phyloP scores from a whole-genome alignment of 2,797 vertebrate species.

The Cyclopterus lumpus region DNA sequence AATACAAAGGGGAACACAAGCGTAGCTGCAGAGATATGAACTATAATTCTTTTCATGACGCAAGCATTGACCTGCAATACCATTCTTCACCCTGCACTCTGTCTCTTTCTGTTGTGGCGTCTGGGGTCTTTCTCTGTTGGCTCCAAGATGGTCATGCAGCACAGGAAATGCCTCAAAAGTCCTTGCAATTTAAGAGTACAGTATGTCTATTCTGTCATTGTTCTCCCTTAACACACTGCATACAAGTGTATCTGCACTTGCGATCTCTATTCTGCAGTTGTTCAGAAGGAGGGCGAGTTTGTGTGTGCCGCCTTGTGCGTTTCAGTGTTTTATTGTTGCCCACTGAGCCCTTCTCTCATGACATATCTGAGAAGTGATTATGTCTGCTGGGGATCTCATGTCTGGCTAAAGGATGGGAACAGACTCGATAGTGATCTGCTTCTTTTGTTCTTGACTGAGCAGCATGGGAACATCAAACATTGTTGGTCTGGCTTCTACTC shows the following conservation, averaged over 20 bases:
- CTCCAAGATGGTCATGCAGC: slow-evolving; percentile 19
- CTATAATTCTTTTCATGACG: slow-evolving; percentile 70
- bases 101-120: slow-evolving; percentile 33
- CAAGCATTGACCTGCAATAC: slow-evolving; percentile 68
- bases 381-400: slow-evolving; percentile 42
- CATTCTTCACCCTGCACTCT: slow-evolving; percentile 28
- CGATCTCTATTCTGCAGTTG: slow-evolving; percentile 34
- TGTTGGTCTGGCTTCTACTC: slow-evolving; percentile 21
- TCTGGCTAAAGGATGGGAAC: slow-evolving; percentile 49
- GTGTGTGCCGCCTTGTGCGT: slow-evolving; percentile 16
- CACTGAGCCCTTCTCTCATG: slow-evolving; percentile 32
- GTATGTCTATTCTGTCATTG: slow-evolving; percentile 29
- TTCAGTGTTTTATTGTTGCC: slow-evolving; percentile 39
- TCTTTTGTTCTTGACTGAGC: slow-evolving; percentile 58
- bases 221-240: slow-evolving; percentile 16
- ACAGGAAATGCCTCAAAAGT: slow-evolving; percentile 48
- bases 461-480: slow-evolving; percentile 20
- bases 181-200: slow-evolving; percentile 49
- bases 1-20: slow-evolving; percentile 73
- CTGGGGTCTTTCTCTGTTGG: slow-evolving; percentile 39
- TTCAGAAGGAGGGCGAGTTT: slow-evolving; percentile 8
- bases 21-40: slow-evolving; percentile 66
- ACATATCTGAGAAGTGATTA: slow-evolving; percentile 56
- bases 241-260: slow-evolving; percentile 38
- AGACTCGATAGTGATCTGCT: slow-evolving; percentile 50